Conservation (phyloP, 2,888 invertebrate genomes). For the Lithodes maja region DNA sequence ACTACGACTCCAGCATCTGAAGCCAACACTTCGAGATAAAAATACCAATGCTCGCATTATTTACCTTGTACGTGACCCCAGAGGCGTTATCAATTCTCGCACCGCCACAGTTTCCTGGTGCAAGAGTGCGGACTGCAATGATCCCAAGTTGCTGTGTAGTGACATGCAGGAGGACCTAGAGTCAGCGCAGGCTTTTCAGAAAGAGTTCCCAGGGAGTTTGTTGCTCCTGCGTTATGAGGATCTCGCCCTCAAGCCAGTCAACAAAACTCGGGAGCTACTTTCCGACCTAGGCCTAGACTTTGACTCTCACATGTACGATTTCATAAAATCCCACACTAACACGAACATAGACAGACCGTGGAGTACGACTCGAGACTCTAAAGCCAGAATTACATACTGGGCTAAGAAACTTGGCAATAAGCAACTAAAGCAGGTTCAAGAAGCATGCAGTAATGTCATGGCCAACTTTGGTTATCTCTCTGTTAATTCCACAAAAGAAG, state of each 20-base stretch:
- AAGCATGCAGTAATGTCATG: conserved; percentile 48
- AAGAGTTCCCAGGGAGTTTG: conserved; percentile 71
- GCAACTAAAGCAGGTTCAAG: conserved; percentile 40
- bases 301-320: conserved; percentile 54
- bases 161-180: conserved; percentile 71
- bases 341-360: conserved; percentile 64
- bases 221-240: conserved; percentile 72
- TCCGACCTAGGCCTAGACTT: conserved; percentile 72
- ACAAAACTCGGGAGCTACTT: conserved; percentile 71
- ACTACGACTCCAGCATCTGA: conserved; percentile 70
- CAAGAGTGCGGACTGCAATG: conserved; percentile 71
- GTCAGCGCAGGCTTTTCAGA: conserved; percentile 68
- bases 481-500: conserved; percentile 29
- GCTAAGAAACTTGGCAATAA: conserved; percentile 24
- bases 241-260: conserved; percentile 71
- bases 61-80: conserved; percentile 72
- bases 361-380: conserved; percentile 67
- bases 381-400: conserved; percentile 59
- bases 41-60: conserved; percentile 70
- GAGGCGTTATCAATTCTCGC: conserved; percentile 72
- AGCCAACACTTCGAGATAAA: conserved; percentile 69
- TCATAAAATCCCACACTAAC: conserved; percentile 57
- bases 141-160: conserved; percentile 71
- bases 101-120: conserved; percentile 72
- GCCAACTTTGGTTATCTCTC: conserved; percentile 54